Evolutionary conservation across 2,113 vertebrate genomes (phyloP), one percentile per base, ranked within the genome.

Genomic region (Colius striatus): DNA sequence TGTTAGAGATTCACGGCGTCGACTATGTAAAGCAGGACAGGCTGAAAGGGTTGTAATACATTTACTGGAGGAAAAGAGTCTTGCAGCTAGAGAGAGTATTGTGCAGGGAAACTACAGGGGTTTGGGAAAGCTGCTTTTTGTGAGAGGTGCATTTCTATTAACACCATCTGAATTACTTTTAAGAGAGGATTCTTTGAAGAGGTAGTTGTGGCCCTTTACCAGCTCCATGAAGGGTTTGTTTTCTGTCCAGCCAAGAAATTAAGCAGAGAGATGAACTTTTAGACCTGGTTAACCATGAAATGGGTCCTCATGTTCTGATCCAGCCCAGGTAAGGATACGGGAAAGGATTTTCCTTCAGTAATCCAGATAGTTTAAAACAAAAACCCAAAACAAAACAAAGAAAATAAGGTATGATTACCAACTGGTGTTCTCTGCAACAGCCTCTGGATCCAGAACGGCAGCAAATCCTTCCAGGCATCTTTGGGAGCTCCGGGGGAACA

Each of bases 21-120:
- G 23, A 96, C 83, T 90, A 93, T 21, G 63, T 94, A 84, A 96
- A 93, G 91, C 83, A 88, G 86, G 72, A 81, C 73, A 87, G 79
- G 68, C 68, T 78, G 88, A 89, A 94, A 92, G 93, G 84, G 78
- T 92, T 90, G 32, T 83, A 95, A 92, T 58, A 66, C 36, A 82
- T 82, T 91, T 81, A 70, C 78, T 77, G 80, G 73, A 73, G 82
- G 71, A 80, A 86, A 47, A 89, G 87, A 74, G 50, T 27, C 50
- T 91, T 65, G 65, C 22, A 85, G 91, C 57, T 63, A 51, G 60
- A 57, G 32, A 93, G 34, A 96, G 74, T 74, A 86, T 55, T 68
- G 34, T 63, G 58, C 68, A 90, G 61, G 22, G 21, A 86, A 95
- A 48, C 32, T 34, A 86, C 55, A 53, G 71, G n/a, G 30, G 16